phyloP scores from a whole-genome alignment of 2,113 vertebrate species.

The Diphyllodes magnificus region DNA sequence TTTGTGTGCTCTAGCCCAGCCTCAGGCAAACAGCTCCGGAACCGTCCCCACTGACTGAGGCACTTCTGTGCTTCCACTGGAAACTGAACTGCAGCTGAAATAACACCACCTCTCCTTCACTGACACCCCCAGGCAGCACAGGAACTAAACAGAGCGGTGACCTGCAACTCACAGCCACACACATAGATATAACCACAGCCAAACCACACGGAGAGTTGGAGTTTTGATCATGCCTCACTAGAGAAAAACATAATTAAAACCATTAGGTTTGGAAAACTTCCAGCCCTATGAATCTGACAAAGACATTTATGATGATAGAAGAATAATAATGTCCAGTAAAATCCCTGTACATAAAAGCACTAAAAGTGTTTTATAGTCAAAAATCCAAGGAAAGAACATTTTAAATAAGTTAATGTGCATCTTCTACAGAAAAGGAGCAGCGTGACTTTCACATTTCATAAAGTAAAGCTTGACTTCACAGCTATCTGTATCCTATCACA shows the following conservation, averaged over 20 bases:
- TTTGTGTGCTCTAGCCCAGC: rapidly evolving
- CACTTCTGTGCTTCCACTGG: not conserved
- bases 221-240: not conserved
- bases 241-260: constrained; percentile 30
- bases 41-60: not conserved
- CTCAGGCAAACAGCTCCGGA: not conserved
- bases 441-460: not conserved
- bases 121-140: not conserved
- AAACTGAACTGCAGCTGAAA: not conserved
- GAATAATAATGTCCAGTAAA: constrained; percentile 31
- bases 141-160: not conserved
- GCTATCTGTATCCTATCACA: not conserved
- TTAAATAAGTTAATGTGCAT: not conserved
- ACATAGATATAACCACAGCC: not conserved
- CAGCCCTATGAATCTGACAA: constrained; percentile 21
- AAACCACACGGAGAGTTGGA: not conserved
- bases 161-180: not conserved
- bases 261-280: not conserved
- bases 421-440: not conserved
- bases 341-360: not conserved
- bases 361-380: constrained; percentile 7
- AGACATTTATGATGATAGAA: constrained; percentile 19
- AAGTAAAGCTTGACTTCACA: not conserved
- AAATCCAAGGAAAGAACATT: not conserved
- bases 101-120: not conserved